A percentile compares a stretch with the other conserved stretches of the same genome.
Evolutionary conservation across 2,888 invertebrate genomes (phyloP).

Genomic region (Limulus polyphemus): DNA sequence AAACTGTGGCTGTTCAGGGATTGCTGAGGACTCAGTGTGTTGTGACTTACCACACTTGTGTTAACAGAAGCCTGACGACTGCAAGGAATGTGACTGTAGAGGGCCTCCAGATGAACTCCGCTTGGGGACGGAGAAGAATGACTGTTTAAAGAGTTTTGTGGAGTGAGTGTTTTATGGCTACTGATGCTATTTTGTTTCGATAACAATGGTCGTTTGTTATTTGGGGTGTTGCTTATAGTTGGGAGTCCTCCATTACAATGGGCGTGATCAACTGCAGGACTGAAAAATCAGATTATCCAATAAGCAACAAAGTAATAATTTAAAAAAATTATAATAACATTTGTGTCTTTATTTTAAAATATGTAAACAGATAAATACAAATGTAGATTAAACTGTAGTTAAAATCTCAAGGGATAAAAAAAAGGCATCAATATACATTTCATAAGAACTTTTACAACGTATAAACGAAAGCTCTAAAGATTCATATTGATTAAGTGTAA

Average conservation of each 20-base stretch:
- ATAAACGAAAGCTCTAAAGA: too few species aligned
- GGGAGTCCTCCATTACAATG: slow-evolving; percentile 48
- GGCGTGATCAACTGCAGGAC: slow-evolving; percentile 38
- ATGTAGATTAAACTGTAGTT: too few species aligned
- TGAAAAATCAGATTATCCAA: too few species aligned
- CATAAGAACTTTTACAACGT: too few species aligned
- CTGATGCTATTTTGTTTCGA: slow-evolving; percentile 29
- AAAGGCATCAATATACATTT: too few species aligned
- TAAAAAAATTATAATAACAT: too few species aligned
- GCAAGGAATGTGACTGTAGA: slow-evolving; percentile 25
- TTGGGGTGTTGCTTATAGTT: slow-evolving; percentile 30
- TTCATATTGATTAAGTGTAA: too few species aligned
- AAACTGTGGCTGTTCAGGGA: slow-evolving; percentile 6
- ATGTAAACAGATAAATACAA: too few species aligned
- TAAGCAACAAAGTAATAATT: too few species aligned
- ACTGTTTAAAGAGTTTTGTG: slow-evolving; percentile 52
- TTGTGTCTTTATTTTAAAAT: too few species aligned
- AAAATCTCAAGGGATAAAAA: too few species aligned
- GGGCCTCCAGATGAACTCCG: background rate
- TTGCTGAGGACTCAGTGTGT: slow-evolving; percentile 12
- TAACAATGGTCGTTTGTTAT: slow-evolving; percentile 33
- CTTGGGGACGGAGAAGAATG: slow-evolving; percentile 21
- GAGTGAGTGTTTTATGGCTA: slow-evolving; percentile 44
- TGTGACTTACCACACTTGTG: slow-evolving; percentile 30
- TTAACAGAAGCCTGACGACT: slow-evolving; percentile 35